Evolutionary conservation across 2,797 vertebrate species (phyloP).

Genomic region (Myotis vivesi): DNA sequence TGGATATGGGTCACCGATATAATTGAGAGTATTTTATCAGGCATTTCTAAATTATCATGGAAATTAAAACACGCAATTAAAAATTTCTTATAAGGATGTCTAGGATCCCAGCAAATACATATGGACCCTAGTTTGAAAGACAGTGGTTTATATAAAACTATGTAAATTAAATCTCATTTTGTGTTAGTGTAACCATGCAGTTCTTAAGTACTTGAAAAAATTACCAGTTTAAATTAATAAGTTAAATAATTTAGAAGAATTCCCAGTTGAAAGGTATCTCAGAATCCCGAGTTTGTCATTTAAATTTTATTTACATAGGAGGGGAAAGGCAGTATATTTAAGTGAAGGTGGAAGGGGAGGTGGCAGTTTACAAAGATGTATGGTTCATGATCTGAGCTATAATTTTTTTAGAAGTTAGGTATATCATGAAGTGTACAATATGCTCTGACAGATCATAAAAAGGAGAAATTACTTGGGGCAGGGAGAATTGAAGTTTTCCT

Average conservation of each 20-base stretch:
- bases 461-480: not conserved
- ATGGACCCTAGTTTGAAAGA: not conserved
- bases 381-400: not conserved
- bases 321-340: not conserved
- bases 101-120: not conserved
- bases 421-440: not conserved
- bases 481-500: constrained; percentile 27
- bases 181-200: not conserved
- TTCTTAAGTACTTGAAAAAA: constrained; percentile 27
- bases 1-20: not conserved
- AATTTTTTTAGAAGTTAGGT: not conserved
- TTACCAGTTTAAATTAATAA: not conserved
- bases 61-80: not conserved
- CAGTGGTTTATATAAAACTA: not conserved
- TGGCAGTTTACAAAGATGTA: constrained; percentile 1
- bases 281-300: not conserved
- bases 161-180: constrained; percentile 39
- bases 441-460: constrained; percentile 7
- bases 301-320: not conserved
- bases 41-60: constrained; percentile 11
- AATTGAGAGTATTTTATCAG: not conserved
- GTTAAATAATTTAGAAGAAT: constrained; percentile 8
- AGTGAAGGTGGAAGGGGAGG: not conserved
- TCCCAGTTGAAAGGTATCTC: constrained; percentile 8
- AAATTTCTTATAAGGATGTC: not conserved